Evolutionary conservation across 2,113 vertebrate species (phyloP).

Genomic region (Mormyrus iriodes): DNA sequence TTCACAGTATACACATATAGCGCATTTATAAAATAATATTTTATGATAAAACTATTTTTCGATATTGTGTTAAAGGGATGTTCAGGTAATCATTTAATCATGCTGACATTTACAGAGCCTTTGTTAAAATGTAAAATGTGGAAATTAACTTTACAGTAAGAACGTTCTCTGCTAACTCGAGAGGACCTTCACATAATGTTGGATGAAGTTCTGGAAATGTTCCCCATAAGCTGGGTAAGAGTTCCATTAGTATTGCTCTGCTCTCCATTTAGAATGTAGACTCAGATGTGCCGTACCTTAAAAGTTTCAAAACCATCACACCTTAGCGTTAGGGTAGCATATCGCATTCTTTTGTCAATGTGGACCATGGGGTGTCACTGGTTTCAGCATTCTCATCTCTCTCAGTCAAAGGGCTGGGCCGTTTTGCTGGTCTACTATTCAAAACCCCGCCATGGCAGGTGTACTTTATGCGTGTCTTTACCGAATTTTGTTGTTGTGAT

Average conservation of each 20-base stretch:
- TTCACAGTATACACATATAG: neutral
- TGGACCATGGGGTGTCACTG: neutral
- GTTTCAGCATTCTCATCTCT: neutral
- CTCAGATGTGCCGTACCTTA: neutral
- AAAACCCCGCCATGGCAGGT: neutral
- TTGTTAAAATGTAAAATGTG: neutral
- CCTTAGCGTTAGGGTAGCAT: neutral
- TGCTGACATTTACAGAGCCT: neutral
- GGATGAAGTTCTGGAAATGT: neutral
- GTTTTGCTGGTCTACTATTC: neutral
- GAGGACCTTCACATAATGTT: neutral
- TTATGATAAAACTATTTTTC: neutral
- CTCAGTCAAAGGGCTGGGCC: neutral
- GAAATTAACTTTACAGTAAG: neutral
- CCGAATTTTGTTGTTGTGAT: neutral
- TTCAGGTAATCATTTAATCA: neutral
- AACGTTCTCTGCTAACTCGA: neutral
- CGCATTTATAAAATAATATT: neutral
- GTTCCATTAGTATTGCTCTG: neutral
- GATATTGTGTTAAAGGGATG: neutral
- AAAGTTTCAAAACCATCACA: neutral
- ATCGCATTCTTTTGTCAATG: neutral
- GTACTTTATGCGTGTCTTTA: neutral
- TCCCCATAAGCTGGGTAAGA: neutral
- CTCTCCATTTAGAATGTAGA: neutral